Evolutionary conservation across 2,888 invertebrate species (phyloP).

Genomic region (Dysmachus trigonus): DNA sequence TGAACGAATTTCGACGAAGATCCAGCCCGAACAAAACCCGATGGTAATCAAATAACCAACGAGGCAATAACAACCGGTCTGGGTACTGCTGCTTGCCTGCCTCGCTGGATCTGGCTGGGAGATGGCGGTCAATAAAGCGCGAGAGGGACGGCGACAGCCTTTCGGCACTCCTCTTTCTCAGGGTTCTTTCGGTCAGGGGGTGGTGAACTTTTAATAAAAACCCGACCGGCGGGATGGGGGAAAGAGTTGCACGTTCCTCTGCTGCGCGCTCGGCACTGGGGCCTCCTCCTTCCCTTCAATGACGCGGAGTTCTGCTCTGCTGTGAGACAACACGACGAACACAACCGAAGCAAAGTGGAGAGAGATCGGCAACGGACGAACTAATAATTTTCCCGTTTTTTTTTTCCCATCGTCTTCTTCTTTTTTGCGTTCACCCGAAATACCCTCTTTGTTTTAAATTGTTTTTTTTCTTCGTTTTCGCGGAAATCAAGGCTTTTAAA

Average conservation of each 20-base stretch:
- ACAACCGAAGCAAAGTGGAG: not conserved
- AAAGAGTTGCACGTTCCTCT: not conserved
- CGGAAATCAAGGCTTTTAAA: not conserved
- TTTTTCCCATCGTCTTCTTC: not conserved
- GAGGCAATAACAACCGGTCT: conserved; percentile 52
- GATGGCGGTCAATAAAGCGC: conserved; percentile 39
- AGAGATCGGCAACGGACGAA: not conserved
- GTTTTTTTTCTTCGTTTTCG: not conserved
- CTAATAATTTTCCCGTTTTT: not conserved
- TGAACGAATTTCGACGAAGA: conserved; percentile 31
- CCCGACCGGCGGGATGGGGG: not conserved
- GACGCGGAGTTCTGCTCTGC: too few relatives aligned
- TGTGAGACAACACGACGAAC: too few relatives aligned
- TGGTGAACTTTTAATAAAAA: conserved; percentile 35
- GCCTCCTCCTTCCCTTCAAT: too few relatives aligned
- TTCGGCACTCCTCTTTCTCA: not conserved
- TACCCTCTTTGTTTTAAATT: not conserved
- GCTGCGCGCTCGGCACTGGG: not conserved
- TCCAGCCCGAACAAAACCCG: conserved; percentile 40
- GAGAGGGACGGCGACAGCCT: conserved; percentile 40
- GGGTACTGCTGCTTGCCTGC: conserved; percentile 17
- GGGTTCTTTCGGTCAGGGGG: conserved; percentile 33
- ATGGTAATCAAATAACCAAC: conserved; percentile 50
- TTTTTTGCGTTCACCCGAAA: not conserved
- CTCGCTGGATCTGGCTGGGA: not conserved